A percentile compares a stretch with the other conserved stretches of the same genome.
Evolutionary conservation across 2,113 vertebrate genomes (phyloP).

Genomic region (Neodontobutis hainanensis): DNA sequence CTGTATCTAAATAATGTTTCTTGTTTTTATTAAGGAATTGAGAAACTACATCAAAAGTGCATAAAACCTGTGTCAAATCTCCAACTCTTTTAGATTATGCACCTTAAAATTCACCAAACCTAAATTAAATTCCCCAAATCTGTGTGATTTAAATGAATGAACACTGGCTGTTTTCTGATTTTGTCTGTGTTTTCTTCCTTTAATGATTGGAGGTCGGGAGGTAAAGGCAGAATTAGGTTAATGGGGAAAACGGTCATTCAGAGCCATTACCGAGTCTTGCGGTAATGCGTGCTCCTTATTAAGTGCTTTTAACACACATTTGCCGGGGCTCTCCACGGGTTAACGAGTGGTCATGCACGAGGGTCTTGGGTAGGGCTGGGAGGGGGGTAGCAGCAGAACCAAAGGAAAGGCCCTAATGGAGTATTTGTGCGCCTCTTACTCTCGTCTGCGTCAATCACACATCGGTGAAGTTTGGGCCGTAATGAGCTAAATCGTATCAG

Average conservation of each 20-base stretch:
- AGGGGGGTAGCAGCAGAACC: constrained; percentile 41
- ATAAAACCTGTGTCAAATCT: no score
- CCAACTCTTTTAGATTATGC: no score
- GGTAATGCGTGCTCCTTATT: constrained; percentile 57
- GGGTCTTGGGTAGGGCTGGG: constrained; percentile 34
- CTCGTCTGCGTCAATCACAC: constrained; percentile 52
- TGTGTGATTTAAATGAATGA: neutral
- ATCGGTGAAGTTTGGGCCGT: constrained; percentile 60
- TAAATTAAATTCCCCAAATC: neutral
- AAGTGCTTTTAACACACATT: constrained; percentile 66
- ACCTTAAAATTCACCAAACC: no score
- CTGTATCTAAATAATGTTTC: no score
- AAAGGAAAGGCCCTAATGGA: constrained; percentile 72
- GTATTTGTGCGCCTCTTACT: constrained; percentile 49
- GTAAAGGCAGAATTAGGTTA: constrained; percentile 42
- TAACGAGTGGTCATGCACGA: constrained; percentile 64
- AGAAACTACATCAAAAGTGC: no score
- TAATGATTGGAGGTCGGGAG: constrained; percentile 23
- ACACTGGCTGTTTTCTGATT: neutral
- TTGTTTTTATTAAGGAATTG: no score
- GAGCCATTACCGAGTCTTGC: constrained; percentile 52
- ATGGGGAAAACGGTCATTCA: constrained; percentile 48
- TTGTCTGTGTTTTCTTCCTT: neutral
- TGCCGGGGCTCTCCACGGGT: constrained; percentile 44
- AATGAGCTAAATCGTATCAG: constrained; percentile 74